phyloP scores from a whole-genome alignment of 2,888 invertebrate genomes.

The Azorinus chamasolen region DNA sequence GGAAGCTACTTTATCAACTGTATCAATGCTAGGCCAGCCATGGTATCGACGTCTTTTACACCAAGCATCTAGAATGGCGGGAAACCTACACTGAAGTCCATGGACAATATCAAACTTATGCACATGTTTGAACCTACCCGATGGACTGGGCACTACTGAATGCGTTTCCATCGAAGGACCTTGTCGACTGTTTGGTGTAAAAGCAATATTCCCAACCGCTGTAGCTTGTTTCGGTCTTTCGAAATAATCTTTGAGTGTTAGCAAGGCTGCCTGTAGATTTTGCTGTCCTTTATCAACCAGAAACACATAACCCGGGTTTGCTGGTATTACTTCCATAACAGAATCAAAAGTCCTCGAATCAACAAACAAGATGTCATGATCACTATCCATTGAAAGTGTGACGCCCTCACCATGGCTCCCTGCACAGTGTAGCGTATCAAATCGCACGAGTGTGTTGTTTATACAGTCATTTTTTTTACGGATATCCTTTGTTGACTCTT shows the following conservation, averaged over 20 bases:
- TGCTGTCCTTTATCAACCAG: neutral
- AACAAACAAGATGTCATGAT: slow-evolving; percentile 12
- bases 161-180: slow-evolving; percentile 24
- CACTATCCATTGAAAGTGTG: slow-evolving; percentile 2
- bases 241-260: neutral
- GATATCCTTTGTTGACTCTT: neutral
- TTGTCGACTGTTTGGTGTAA: slow-evolving; percentile 1
- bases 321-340: neutral
- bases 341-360: neutral
- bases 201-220: slow-evolving; percentile 5
- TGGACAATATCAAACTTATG: slow-evolving; percentile 14
- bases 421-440: slow-evolving; percentile 13
- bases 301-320: slow-evolving; percentile 11
- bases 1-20: neutral
- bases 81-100: slow-evolving; percentile 10
- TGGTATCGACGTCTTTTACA: slow-evolving; percentile 2
- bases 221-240: neutral
- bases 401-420: slow-evolving; percentile 18
- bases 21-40: slow-evolving; percentile 21
- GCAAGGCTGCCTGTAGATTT: neutral
- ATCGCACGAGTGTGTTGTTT: neutral
- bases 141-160: neutral
- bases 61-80: slow-evolving; percentile 13
- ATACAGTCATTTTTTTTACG: neutral
- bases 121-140: neutral